Evolutionary conservation across 2,888 invertebrate species (phyloP).

Genomic region (Parnassius apollo): DNA sequence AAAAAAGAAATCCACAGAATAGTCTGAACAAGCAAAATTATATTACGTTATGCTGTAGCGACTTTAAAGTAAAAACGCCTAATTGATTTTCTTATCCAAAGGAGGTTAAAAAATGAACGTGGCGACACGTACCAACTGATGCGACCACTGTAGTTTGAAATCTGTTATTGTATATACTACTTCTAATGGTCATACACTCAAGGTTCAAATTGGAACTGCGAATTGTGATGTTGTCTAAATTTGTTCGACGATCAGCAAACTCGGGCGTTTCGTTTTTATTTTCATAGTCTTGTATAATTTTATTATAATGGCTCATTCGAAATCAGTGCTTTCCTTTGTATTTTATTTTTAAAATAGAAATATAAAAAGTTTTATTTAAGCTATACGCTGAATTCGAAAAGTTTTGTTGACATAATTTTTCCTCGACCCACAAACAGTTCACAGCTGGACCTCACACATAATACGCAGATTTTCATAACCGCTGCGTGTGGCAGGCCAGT

Average conservation of each 20-base stretch:
- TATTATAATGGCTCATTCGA: constrained; percentile 52
- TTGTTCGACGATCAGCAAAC: constrained; percentile 32
- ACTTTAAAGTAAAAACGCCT: constrained; percentile 36
- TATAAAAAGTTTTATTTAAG: background rate
- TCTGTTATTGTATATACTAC: background rate
- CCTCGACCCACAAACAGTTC: no score
- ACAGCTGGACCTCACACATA: no score
- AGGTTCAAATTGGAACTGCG: constrained; percentile 36
- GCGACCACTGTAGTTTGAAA: constrained; percentile 23
- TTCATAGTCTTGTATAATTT: constrained; percentile 61
- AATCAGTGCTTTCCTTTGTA: constrained; percentile 20
- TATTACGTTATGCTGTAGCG: constrained; percentile 2
- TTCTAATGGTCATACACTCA: constrained; percentile 22
- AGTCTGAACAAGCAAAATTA: background rate
- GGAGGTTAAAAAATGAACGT: constrained; percentile 55
- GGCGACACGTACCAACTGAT: constrained; percentile 46
- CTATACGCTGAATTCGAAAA: no score
- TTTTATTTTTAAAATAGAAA: background rate
- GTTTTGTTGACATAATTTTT: no score
- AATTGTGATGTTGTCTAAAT: constrained; percentile 24
- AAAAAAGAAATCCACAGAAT: background rate
- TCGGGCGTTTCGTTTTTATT: constrained; percentile 51
- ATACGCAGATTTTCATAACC: no score
- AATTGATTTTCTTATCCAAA: constrained; percentile 72
- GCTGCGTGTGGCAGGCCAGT: no score